phyloP scores from a whole-genome alignment of 2,113 vertebrate species.

The Pseudolaguvia tuberculata region DNA sequence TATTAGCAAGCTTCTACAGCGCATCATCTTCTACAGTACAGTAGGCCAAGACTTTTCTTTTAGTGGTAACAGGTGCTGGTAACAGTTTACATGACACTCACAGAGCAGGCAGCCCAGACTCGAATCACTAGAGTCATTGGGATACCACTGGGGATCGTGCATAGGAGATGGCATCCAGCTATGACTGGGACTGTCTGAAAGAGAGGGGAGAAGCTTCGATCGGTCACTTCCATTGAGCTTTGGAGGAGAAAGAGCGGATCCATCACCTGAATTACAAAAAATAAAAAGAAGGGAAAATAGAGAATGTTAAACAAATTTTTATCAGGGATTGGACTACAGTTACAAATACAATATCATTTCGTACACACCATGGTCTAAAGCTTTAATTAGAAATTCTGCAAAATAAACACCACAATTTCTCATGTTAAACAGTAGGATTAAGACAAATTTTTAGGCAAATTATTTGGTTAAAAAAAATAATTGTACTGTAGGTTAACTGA shows the following conservation, averaged over 20 bases:
- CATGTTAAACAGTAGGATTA: no score
- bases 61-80: background rate
- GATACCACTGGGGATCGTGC: constrained; percentile 98
- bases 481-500: no score
- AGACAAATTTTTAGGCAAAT: no score
- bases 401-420: background rate
- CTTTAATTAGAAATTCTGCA: background rate
- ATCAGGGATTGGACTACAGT: background rate
- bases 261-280: constrained; percentile 74
- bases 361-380: no score
- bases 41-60: background rate
- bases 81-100: constrained; percentile 60
- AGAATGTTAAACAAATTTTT: background rate
- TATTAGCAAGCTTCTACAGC: background rate
- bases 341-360: no score
- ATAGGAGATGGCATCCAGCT: constrained; percentile 94
- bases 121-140: constrained; percentile 91
- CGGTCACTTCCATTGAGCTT: constrained; percentile 84
- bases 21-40: no score
- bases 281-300: background rate
- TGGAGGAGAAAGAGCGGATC: constrained; percentile 83
- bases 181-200: constrained; percentile 83
- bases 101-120: constrained; percentile 92
- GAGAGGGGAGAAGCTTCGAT: constrained; percentile 87
- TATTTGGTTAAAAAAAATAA: no score